A percentile compares a stretch with the other conserved stretches of the same genome.
These are phyloP conservation scores for Galerucella calmariensis DNA, from an alignment of 2,888 invertebrate genomes.

Conservation along the genomic window DNA sequence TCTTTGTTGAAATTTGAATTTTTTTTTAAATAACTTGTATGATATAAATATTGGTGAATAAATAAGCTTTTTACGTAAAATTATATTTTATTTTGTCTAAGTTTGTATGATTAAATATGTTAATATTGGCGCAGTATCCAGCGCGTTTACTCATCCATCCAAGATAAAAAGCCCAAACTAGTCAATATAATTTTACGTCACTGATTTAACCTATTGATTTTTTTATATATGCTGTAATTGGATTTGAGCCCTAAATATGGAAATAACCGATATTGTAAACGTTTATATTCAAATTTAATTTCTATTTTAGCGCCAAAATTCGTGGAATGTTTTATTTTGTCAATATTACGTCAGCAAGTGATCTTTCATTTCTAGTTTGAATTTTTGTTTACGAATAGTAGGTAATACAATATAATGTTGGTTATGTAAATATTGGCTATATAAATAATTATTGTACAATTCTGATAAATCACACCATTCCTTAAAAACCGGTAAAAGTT, in stretches of 20 bases:
- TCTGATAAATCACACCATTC: not conserved
- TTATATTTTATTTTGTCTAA: not conserved
- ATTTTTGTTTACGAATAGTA: conserved; percentile 24
- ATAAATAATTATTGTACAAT: conserved; percentile 11
- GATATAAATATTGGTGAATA: not conserved
- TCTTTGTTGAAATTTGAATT: conserved; percentile 45
- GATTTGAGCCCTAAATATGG: not conserved
- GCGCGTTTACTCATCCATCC: conserved; percentile 14
- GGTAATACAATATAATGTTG: conserved; percentile 7
- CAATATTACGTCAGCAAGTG: conserved; percentile 32
- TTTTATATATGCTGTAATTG: conserved; percentile 14
- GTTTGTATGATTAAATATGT: not conserved
- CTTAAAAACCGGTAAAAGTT: not conserved
- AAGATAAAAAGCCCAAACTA: conserved; percentile 22
- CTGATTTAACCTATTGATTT: conserved; percentile 50
- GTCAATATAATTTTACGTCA: conserved; percentile 54
- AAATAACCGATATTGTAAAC: not conserved
- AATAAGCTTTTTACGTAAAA: not conserved
- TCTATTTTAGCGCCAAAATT: conserved; percentile 27
- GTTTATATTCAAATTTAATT: conserved; percentile 42
- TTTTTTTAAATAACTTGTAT: conserved; percentile 20
- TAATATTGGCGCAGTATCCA: conserved; percentile 6
- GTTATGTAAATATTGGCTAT: conserved; percentile 13
- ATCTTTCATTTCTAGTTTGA: conserved; percentile 20
- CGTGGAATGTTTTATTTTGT: conserved; percentile 12